Conservation (phyloP, 2,888 invertebrate genomes). For the Blastobasis adustella region DNA sequence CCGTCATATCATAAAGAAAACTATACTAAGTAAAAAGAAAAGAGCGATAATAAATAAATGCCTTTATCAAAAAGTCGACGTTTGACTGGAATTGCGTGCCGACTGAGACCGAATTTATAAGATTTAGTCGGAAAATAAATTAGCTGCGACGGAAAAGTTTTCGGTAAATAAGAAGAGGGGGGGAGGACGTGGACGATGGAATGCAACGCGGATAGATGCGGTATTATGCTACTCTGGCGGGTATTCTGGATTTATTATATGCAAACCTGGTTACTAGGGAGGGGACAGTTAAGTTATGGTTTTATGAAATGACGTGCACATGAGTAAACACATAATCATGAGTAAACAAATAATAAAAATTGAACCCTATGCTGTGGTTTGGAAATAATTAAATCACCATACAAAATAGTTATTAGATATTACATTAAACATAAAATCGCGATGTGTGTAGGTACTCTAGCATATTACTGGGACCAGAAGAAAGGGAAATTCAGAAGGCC, state of each 20-base stretch:
- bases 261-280: not conserved
- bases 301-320: no score
- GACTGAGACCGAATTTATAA: constrained; percentile 61
- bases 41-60: constrained; percentile 47
- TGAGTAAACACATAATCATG: no score
- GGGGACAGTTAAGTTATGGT: no score
- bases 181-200: constrained; percentile 10
- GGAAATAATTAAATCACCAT: no score
- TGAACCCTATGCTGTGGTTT: no score
- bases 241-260: no score
- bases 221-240: not conserved
- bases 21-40: constrained; percentile 30
- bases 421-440: no score
- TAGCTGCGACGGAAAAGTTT: constrained; percentile 67
- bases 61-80: constrained; percentile 65
- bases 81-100: constrained; percentile 66
- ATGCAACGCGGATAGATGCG: not conserved
- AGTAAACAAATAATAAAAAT: no score
- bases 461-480: no score
- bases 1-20: constrained; percentile 23
- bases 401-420: no score
- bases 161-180: constrained; percentile 54
- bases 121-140: constrained; percentile 71
- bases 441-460: no score
- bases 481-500: no score